Base-by-base conservation (phyloP, 2,797 vertebrate genomes). In the Gallinago solitaria region DNA sequence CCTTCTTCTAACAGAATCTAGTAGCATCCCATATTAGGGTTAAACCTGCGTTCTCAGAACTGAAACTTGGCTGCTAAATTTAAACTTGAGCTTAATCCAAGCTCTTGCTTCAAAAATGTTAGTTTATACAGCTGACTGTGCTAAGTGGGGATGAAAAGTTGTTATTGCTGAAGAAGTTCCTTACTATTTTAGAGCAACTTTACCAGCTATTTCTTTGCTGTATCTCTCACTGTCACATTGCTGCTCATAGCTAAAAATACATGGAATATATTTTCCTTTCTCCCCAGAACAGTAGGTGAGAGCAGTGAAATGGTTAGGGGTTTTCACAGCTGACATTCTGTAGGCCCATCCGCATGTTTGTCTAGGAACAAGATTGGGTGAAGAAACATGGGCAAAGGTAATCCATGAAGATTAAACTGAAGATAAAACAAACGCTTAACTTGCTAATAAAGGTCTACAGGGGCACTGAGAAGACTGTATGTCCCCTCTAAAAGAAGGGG, bases 161-260 rank as follows among this genome's bases (percentile, higher is more conserved):
- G 79, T 95, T 95, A 92, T 24, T 90, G 71, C 71, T 92, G 51
- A 88, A 95, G 71, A 89, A 87, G 89, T 91, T 83, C 60, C 76
- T 89, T 91, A 65, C 82, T 90, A 90, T 95, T 96, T 96, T 92
- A 95, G 92, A 95, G 43, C 47, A 94, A 92, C 21, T 81, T 93
- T 79, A 71, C 50, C 70, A 82, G 74, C 30, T 84, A 67, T 82
- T 92, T 70, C 28, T 83, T 83, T 68, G 35, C 84, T 88, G 5
- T 60, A 53, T 85, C 78, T 93, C 78, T 79, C n/a, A 37, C 56
- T 90, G 69, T 69, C 79, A 86, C 79, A 73, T 27, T 76, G 37
- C 65, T 96, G 39, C 50, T 67, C 70, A 45, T 12, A 80, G 82
- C 45, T 93, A 87, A 91, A 94, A 94, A 93, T 82, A 95, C 41